Conservation (phyloP, 1,140 invertebrate species). For the Brachionus angularis region DNA sequence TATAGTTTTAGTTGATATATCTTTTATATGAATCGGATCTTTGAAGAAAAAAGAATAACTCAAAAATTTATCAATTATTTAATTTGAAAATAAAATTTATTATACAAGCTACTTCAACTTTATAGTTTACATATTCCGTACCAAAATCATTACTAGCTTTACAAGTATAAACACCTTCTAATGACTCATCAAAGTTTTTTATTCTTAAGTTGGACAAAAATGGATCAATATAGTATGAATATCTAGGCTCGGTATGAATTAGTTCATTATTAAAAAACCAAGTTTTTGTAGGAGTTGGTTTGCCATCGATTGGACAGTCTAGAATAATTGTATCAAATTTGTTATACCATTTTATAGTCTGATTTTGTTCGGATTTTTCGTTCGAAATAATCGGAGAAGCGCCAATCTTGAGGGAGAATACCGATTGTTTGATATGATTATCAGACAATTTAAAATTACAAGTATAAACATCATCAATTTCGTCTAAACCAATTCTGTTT, state of each 20-base stretch:
- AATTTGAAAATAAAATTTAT: neutral
- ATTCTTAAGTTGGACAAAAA: neutral
- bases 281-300: neutral
- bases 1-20: neutral
- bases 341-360: too few species aligned
- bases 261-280: conserved; percentile 37
- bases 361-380: too few species aligned
- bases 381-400: too few species aligned
- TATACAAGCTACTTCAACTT: conserved; percentile 22
- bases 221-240: neutral
- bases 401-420: too few species aligned
- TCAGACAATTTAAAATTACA: conserved; percentile 8
- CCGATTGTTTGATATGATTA: too few species aligned
- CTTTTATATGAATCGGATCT: conserved; percentile 15
- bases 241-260: too few species aligned
- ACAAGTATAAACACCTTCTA: conserved; percentile 15
- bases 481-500: neutral
- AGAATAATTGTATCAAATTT: too few species aligned
- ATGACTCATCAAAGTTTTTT: neutral
- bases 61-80: neutral
- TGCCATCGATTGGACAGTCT: too few species aligned
- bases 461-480: neutral
- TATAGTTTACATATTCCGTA: neutral
- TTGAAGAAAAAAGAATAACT: neutral
- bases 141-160: conserved; percentile 12